Evolutionary conservation across 2,113 vertebrate genomes (phyloP).

Genomic region (Clinocottus analis): DNA sequence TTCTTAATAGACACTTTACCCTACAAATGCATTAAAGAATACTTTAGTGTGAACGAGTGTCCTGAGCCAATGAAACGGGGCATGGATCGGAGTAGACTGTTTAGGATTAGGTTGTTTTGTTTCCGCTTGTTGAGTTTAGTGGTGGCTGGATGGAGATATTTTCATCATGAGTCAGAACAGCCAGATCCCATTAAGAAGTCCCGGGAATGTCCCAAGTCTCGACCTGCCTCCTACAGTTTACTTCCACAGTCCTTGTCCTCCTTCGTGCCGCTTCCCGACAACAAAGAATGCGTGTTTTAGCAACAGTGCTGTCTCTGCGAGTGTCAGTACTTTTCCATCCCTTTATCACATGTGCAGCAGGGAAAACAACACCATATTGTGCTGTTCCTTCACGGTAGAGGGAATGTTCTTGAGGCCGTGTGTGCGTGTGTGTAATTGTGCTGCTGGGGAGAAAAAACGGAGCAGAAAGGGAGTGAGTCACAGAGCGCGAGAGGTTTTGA

Average conservation of each 20-base stretch:
- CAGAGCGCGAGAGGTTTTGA: slow-evolving; percentile 48
- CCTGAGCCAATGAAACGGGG: background rate
- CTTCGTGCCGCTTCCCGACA: background rate
- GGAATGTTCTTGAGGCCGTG: slow-evolving; percentile 14
- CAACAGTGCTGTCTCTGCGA: background rate
- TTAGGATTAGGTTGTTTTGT: slow-evolving; percentile 38
- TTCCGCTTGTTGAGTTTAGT: slow-evolving; percentile 20
- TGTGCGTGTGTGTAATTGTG: slow-evolving; percentile 55
- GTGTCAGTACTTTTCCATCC: slow-evolving; percentile 71
- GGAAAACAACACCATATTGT: slow-evolving; percentile 62
- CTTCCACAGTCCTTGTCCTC: slow-evolving; percentile 25
- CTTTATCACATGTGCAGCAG: slow-evolving; percentile 36
- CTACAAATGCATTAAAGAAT: background rate
- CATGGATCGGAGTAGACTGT: background rate
- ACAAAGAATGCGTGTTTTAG: slow-evolving; percentile 14
- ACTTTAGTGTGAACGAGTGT: too few relatives aligned
- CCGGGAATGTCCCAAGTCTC: slow-evolving; percentile 51
- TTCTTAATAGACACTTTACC: background rate
- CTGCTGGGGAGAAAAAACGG: slow-evolving; percentile 45
- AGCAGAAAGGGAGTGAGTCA: slow-evolving; percentile 69
- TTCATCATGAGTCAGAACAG: slow-evolving; percentile 69
- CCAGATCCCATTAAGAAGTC: slow-evolving; percentile 39
- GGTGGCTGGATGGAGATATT: slow-evolving; percentile 49
- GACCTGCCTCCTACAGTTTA: slow-evolving; percentile 20
- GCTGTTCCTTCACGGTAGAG: slow-evolving; percentile 38